These are phyloP conservation scores for Heliconius himera DNA, from an alignment of 1,140 invertebrate genomes.

Conservation along the genomic window DNA sequence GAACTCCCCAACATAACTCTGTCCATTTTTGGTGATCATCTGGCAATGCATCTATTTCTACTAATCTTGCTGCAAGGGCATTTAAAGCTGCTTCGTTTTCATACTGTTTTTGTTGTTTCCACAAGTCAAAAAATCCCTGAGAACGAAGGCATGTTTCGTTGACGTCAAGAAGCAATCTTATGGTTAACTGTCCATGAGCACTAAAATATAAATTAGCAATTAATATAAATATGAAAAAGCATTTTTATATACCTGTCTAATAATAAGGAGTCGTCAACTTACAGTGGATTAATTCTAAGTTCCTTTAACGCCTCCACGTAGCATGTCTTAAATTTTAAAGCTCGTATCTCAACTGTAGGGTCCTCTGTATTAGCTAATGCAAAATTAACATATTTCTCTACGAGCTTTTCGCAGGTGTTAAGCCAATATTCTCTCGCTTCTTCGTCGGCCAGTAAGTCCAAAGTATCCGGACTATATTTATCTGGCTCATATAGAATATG, in stretches of 20 bases:
- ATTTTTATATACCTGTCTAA: not conserved
- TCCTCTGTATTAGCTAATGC: constrained; percentile 91
- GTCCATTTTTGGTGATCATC: constrained; percentile 82
- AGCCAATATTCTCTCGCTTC: constrained; percentile 97
- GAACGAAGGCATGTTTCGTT: constrained; percentile 95
- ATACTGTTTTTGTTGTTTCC: constrained; percentile 87
- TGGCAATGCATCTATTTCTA: constrained; percentile 82
- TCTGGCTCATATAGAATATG: constrained; percentile 74
- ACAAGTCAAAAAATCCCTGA: constrained; percentile 96
- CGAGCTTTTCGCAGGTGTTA: constrained; percentile 92
- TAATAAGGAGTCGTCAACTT: constrained; percentile 60
- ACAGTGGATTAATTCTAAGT: constrained; percentile 91
- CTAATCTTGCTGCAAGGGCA: constrained; percentile 79
- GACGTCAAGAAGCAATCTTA: constrained; percentile 94
- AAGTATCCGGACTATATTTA: constrained; percentile 93
- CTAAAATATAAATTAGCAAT: constrained; percentile 80
- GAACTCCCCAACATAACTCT: constrained; percentile 83
- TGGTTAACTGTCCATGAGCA: constrained; percentile 93
- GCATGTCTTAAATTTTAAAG: constrained; percentile 91
- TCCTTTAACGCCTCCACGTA: constrained; percentile 91
- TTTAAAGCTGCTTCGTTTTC: constrained; percentile 83
- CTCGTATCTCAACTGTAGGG: constrained; percentile 88
- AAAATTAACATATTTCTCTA: constrained; percentile 87
- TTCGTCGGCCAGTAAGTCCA: constrained; percentile 92
- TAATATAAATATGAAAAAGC: constrained; percentile 4